phyloP scores from a whole-genome alignment of 2,797 vertebrate genomes.

The Siniperca scherzeri region DNA sequence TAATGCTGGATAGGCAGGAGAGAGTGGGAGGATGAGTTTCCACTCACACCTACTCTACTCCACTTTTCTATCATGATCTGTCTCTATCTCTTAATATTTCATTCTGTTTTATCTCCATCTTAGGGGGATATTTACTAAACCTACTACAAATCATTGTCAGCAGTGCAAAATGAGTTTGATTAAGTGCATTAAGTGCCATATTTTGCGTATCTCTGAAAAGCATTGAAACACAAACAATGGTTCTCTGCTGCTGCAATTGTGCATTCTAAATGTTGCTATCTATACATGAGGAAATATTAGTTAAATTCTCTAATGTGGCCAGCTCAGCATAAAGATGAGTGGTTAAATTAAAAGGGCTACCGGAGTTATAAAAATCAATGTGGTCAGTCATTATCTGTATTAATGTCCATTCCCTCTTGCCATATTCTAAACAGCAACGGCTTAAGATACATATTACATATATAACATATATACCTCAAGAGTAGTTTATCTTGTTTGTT shows the following conservation, averaged over 20 bases:
- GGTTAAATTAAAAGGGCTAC: background rate
- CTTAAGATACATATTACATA: no score
- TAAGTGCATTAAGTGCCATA: constrained; percentile 5
- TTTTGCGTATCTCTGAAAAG: background rate
- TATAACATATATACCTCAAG: background rate
- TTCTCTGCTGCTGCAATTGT: background rate
- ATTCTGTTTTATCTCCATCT: constrained; percentile 32
- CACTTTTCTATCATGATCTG: constrained; percentile 34
- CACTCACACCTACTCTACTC: constrained; percentile 47
- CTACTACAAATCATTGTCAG: background rate
- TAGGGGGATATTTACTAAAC: constrained; percentile 4
- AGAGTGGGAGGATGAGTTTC: constrained; percentile 61
- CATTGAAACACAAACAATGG: background rate
- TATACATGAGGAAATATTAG: no score
- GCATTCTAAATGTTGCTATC: background rate
- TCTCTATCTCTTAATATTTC: constrained; percentile 25
- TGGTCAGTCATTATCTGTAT: background rate
- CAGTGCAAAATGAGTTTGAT: background rate
- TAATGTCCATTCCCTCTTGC: no score
- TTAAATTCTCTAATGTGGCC: background rate
- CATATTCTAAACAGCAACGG: background rate
- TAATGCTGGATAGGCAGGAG: constrained; percentile 50
- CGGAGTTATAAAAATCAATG: background rate
- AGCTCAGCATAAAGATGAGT: background rate
- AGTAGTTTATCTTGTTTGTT: background rate